Evolutionary conservation across 2,113 vertebrate species (phyloP), one percentile per base, ranked within the genome.

Genomic region (Megaleporinus macrocephalus): DNA sequence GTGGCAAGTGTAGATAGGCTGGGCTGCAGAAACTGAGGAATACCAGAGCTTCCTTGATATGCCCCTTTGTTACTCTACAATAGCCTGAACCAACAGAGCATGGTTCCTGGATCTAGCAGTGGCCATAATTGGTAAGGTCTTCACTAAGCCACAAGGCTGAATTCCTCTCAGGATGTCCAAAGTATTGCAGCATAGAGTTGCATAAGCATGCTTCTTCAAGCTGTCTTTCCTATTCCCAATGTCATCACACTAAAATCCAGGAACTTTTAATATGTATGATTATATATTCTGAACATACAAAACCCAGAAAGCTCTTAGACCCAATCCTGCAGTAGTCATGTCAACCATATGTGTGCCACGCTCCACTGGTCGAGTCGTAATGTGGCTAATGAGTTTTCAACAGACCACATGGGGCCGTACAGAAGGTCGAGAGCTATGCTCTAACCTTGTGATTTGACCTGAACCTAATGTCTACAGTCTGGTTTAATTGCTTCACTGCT

Each of bases 291-390:
- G 81, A 59, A 62, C 71, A 29, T 22, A 66, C n/a, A 55, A 53
- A 63, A 26, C 1, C 57, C 62, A 61, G 41, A 61, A 71, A 22
- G 12, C 53, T 61, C 9, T 72, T 51, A 49, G 63, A 27, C 36
- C 53, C 69, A 80, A 75, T 55, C 77, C 59, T 11, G 69, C 55
- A 27, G 47, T 80, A 61, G 26, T 73, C 18, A 30, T 86, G 84
- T 79, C 69, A 36, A 30, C 73, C 85, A 83, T 83, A 83, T 86
- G 85, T 68, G 68, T 63, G 49, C 76, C 80, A 27, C 71, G 79
- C 85, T 81, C 69, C 55, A 70, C 73, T 83, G 79, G 68, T n/a
- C 57, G 49, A 69, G 33, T 80, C 33, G 24, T 83, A 74, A 73
- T 78, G 78, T 81, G 78, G 47, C 51, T 83, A 81, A 83, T 83